Evolutionary conservation across 1,140 invertebrate genomes (phyloP).

Genomic region (Parapsyche elsis): DNA sequence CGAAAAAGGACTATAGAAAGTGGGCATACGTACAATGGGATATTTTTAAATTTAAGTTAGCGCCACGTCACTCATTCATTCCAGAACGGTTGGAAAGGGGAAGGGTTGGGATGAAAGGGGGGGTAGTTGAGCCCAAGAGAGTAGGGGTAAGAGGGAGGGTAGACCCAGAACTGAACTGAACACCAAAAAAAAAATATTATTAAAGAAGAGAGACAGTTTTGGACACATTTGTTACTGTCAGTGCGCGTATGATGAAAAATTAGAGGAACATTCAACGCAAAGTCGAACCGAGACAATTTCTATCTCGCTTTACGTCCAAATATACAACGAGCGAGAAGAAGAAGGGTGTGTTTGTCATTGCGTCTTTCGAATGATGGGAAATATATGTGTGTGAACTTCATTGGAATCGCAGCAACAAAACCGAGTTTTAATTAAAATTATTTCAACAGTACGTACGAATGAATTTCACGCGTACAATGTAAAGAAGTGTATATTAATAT

Average conservation of each 20-base stretch:
- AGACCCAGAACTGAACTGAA: conserved; percentile 39
- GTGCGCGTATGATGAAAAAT: conserved; percentile 70
- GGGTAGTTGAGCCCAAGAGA: not conserved
- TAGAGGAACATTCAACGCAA: conserved; percentile 58
- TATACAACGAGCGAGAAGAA: not conserved
- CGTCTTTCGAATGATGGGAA: not conserved
- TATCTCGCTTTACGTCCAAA: not conserved
- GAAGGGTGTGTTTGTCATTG: not conserved
- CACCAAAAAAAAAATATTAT: conserved; percentile 67
- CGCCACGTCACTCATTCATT: conserved; percentile 41
- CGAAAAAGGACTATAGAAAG: not conserved
- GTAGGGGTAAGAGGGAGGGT: conserved; percentile 8
- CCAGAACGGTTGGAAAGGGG: conserved; percentile 9
- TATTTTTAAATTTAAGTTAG: conserved; percentile 45
- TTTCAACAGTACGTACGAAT: not conserved
- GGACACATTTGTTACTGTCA: conserved; percentile 69
- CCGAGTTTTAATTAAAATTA: conserved; percentile 15
- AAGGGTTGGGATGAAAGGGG: not conserved
- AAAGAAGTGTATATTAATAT: too few relatives aligned
- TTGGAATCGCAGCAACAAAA: not conserved
- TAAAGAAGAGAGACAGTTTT: conserved; percentile 70
- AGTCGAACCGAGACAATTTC: not conserved
- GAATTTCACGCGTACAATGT: too few relatives aligned
- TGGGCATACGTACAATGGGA: not conserved
- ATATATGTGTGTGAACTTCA: conserved; percentile 6